A percentile compares a stretch with the other conserved stretches of the same genome.
phyloP scores from a whole-genome alignment of 2,888 invertebrate genomes.

The Lapara coniferarum region DNA sequence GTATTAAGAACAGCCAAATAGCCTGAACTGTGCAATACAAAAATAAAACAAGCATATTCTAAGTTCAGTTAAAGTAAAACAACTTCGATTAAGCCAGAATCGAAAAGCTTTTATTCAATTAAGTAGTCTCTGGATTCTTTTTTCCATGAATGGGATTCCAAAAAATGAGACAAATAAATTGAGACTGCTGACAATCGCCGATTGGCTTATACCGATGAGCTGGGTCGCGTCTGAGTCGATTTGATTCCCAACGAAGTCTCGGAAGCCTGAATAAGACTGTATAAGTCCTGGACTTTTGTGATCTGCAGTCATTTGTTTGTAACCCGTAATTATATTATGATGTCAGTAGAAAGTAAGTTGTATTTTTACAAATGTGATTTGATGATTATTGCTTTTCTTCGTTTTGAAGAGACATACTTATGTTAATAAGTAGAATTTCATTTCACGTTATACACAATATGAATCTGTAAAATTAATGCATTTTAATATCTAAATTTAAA shows the following conservation, averaged over 20 bases:
- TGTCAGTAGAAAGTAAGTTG: background rate
- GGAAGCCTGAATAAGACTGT: constrained; percentile 9
- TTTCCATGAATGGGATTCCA: constrained; percentile 16
- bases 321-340: background rate
- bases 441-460: no score
- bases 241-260: constrained; percentile 14
- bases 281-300: constrained; percentile 11
- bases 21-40: background rate
- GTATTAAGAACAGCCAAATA: no score
- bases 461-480: no score
- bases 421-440: no score
- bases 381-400: background rate
- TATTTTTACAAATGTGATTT: background rate
- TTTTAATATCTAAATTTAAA: no score
- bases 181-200: constrained; percentile 11
- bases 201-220: constrained; percentile 21
- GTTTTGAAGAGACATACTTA: background rate
- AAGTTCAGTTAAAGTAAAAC: background rate
- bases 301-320: background rate
- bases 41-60: background rate
- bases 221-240: constrained; percentile 12
- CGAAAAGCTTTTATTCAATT: constrained; percentile 23
- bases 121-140: background rate
- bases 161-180: constrained; percentile 23
- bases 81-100: constrained; percentile 13